Conservation (phyloP, 1,140 invertebrate genomes). For the Pogonomyrmex barbatus region DNA sequence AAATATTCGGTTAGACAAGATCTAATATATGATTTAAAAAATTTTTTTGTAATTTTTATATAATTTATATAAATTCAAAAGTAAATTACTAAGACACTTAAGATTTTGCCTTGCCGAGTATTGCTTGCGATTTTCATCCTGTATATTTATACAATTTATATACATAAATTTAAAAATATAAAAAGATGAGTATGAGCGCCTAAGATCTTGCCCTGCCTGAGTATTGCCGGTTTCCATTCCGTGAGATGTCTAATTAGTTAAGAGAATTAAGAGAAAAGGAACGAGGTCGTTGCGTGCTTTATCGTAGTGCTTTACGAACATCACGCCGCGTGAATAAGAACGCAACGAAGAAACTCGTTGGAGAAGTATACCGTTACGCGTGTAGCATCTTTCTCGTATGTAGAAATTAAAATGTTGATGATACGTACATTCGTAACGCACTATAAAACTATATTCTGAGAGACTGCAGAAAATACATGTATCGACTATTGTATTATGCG, state of each 20-base stretch:
- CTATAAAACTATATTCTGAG: not conserved
- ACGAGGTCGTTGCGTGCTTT: not conserved
- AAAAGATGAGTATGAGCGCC: too few relatives aligned
- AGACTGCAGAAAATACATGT: not conserved
- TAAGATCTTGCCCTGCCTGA: too few relatives aligned
- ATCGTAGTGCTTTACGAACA: not conserved
- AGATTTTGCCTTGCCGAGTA: too few relatives aligned
- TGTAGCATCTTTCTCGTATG: not conserved
- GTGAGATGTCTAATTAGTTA: not conserved
- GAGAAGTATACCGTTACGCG: not conserved
- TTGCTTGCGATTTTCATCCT: too few relatives aligned
- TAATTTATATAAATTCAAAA: too few relatives aligned
- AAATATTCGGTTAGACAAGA: too few relatives aligned
- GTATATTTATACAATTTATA: too few relatives aligned
- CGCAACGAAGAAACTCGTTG: not conserved
- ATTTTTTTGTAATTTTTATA: too few relatives aligned
- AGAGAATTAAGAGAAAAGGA: not conserved
- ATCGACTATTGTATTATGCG: not conserved
- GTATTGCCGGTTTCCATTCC: too few relatives aligned
- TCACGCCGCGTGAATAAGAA: not conserved
- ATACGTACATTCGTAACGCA: not conserved
- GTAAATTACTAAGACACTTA: too few relatives aligned
- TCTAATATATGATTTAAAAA: too few relatives aligned
- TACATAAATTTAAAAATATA: too few relatives aligned
- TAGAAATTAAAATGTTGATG: not conserved